Percentiles rank a stretch among this genome's conserved stretches.
These are phyloP conservation scores for Aphaenogaster rudis DNA, from an alignment of 1,140 invertebrate genomes.

Conservation along the genomic window DNA sequence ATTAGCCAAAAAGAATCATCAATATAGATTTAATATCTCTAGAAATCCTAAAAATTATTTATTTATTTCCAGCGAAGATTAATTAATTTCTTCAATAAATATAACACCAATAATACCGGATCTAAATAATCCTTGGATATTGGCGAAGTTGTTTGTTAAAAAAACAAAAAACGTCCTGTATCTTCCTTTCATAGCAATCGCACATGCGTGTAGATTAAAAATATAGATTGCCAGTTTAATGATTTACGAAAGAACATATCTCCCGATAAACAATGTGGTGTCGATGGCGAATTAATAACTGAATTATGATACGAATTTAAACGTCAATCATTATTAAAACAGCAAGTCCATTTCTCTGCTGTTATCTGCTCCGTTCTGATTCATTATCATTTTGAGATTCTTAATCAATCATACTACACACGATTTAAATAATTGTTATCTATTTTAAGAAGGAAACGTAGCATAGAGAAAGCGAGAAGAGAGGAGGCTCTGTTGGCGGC, in stretches of 20 bases:
- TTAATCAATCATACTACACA: conserved; percentile 14
- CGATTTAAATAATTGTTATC: conserved; percentile 38
- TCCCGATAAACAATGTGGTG: conserved; percentile 45
- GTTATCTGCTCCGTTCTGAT: neutral
- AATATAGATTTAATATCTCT: conserved; percentile 30
- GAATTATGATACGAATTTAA: conserved; percentile 18
- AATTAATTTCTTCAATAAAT: conserved; percentile 15
- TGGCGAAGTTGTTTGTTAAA: conserved; percentile 21
- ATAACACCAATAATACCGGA: conserved; percentile 14
- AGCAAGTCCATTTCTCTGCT: conserved; percentile 18
- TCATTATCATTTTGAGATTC: conserved; percentile 11
- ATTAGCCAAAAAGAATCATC: conserved; percentile 42
- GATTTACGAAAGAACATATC: conserved; percentile 68
- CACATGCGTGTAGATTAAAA: conserved; percentile 44
- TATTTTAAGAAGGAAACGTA: conserved; percentile 48
- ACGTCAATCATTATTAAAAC: conserved; percentile 35
- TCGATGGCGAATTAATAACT: conserved; percentile 32
- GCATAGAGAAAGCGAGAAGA: conserved; percentile 31
- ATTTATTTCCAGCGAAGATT: neutral
- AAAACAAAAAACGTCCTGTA: conserved; percentile 24
- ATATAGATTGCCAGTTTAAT: conserved; percentile 70
- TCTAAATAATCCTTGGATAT: conserved; percentile 45
- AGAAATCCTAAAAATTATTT: conserved; percentile 39
- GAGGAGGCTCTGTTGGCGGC: neutral
- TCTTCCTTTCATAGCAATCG: conserved; percentile 44